Percentiles rank a stretch among this genome's conserved stretches.
Evolutionary conservation across 1,140 invertebrate species (phyloP).

Genomic region (Scaptomyza hsui): DNA sequence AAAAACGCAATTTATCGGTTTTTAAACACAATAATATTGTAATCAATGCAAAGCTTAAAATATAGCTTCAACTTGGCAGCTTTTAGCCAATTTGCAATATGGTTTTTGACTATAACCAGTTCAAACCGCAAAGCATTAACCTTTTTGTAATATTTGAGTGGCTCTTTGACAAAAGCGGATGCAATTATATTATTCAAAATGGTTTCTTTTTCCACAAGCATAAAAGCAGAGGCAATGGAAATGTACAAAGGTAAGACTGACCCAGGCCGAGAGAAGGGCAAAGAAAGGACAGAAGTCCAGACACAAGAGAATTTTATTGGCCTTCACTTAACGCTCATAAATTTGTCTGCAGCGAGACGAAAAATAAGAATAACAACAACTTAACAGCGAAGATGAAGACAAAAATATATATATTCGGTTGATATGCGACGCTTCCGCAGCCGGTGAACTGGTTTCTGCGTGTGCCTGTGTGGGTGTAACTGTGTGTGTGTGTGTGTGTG

Average conservation of each 20-base stretch:
- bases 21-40: constrained; percentile 1
- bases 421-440: constrained; percentile 75
- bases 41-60: not conserved
- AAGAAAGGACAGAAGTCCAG: constrained; percentile 50
- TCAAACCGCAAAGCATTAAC: too few relatives aligned
- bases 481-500: constrained; percentile 14
- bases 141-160: not conserved
- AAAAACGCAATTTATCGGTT: not conserved
- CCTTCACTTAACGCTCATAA: constrained; percentile 79
- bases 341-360: constrained; percentile 72
- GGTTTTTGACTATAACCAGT: too few relatives aligned
- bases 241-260: constrained; percentile 54
- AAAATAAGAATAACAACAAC: constrained; percentile 27
- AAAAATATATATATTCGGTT: constrained; percentile 54
- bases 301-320: constrained; percentile 79
- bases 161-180: not conserved
- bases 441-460: constrained; percentile 59
- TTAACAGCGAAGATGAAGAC: constrained; percentile 46
- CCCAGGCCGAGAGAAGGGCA: constrained; percentile 3
- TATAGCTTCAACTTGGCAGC: too few relatives aligned
- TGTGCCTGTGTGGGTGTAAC: constrained; percentile 11
- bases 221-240: constrained; percentile 13
- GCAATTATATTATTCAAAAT: constrained; percentile 4
- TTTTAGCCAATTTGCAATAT: too few relatives aligned
- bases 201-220: not conserved